Evolutionary conservation across 2,888 invertebrate species (phyloP).

Genomic region (Caenorhabditis sp.): DNA sequence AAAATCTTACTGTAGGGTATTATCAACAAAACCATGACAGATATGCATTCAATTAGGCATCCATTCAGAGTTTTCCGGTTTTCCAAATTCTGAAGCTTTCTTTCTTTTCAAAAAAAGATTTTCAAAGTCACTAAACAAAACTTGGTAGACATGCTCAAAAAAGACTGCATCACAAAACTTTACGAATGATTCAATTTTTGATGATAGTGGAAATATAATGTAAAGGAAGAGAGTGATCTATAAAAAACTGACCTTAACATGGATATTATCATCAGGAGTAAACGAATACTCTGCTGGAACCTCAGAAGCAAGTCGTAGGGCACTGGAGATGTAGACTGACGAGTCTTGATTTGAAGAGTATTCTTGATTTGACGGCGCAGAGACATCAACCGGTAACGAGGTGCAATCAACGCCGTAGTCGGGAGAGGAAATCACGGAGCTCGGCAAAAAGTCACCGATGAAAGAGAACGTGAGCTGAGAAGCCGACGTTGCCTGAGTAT

Average conservation of each 20-base stretch:
- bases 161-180: too few species aligned
- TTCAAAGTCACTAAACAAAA: background rate
- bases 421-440: conserved; percentile 43
- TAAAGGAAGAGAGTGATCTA: background rate
- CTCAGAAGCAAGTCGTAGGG: conserved; percentile 30
- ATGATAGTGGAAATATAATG: background rate
- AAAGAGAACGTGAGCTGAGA: conserved; percentile 53
- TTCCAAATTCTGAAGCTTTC: too few species aligned
- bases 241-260: conserved; percentile 39
- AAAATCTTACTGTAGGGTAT: conserved; percentile 10
- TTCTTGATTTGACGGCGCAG: conserved; percentile 24
- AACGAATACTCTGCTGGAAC: conserved; percentile 29
- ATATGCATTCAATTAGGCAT: conserved; percentile 42
- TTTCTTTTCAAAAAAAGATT: background rate
- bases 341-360: conserved; percentile 45
- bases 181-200: too few species aligned
- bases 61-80: conserved; percentile 49
- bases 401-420: conserved; percentile 60
- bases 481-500: conserved; percentile 44
- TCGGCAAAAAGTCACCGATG: conserved; percentile 62
- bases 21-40: conserved; percentile 24
- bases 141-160: too few species aligned
- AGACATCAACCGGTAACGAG: conserved; percentile 20
- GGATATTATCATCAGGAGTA: conserved; percentile 26
- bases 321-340: conserved; percentile 35